Evolutionary conservation across 2,797 vertebrate species (phyloP), one percentile per base, ranked within the genome.

Genomic region (Spea hammondii): DNA sequence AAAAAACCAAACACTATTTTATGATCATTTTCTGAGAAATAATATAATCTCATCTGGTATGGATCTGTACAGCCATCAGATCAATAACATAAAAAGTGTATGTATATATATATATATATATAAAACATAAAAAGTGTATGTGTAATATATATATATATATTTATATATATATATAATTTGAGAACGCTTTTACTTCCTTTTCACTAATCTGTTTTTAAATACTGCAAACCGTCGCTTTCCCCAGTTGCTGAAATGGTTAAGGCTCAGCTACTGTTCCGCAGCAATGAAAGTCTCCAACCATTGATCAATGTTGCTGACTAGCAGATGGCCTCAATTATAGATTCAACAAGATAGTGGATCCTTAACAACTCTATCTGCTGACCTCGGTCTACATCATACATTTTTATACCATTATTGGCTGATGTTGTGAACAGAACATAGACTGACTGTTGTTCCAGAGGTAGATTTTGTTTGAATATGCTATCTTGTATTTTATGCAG

Each of bases 261-360:
- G 49, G 32, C 69, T 57, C 51, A 32, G 78, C 44, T 74, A 32
- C 78, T 65, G 17, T 65, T 46, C 17, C 10, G 51, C 70, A 74
- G 47, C 59, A 70, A n/a, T 70, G 12, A 62, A 71, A 75, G 66
- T 17, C 48, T 70, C 8, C 45, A 75, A 49, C 66, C 66, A 76
- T 80, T 75, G 72, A 80, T 80, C 78, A 80, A 71, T 75, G 72
- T 71, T 75, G 67, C 78, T 80, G 72, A 75, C 78, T 69, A 75
- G 64, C 59, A 65, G 65, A 80, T 76, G 72, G 72, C 78, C 78
- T 80, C 67, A 80, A 80, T 80, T 80, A 80, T 80, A 80, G 78
- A 80, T 80, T 80, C 72, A 80, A 74, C 78, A 80, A 70, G 72
- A 80, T 80, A 80, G 78, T 64, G 60, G 72, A 70, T 70, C 72